Evolutionary conservation across 2,113 vertebrate genomes (phyloP).

Genomic region (Nothocercus nigrocapillus): DNA sequence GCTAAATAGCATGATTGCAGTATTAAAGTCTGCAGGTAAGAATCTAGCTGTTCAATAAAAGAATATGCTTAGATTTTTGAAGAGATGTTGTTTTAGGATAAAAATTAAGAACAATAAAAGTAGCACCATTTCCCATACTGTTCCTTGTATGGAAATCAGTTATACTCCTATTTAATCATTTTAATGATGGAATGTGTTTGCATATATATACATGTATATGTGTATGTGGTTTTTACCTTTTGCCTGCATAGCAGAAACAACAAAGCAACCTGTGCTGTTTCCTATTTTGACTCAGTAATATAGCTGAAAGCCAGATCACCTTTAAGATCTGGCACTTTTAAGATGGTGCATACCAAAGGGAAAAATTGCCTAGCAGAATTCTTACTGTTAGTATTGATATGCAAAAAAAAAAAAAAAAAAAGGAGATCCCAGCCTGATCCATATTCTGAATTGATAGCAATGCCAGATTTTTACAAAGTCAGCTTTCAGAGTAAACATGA

Average conservation of each 20-base stretch:
- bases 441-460: background rate
- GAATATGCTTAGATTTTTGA: background rate
- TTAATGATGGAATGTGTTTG: background rate
- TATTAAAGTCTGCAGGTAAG: background rate
- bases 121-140: background rate
- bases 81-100: background rate
- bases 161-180: background rate
- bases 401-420: background rate
- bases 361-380: background rate
- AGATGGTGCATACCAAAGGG: background rate
- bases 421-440: background rate
- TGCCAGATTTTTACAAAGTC: background rate
- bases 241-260: background rate
- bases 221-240: background rate
- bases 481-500: background rate
- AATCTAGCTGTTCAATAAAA: background rate
- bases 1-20: background rate
- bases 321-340: constrained; percentile 9
- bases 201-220: background rate
- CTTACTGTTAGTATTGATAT: background rate
- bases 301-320: background rate
- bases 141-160: background rate
- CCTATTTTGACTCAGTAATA: background rate
- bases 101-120: background rate
- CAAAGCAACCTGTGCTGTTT: background rate